Percentiles rank a stretch among this genome's conserved stretches.
phyloP scores from a whole-genome alignment of 1,140 invertebrate genomes.

The Brachionus rotundiformis region DNA sequence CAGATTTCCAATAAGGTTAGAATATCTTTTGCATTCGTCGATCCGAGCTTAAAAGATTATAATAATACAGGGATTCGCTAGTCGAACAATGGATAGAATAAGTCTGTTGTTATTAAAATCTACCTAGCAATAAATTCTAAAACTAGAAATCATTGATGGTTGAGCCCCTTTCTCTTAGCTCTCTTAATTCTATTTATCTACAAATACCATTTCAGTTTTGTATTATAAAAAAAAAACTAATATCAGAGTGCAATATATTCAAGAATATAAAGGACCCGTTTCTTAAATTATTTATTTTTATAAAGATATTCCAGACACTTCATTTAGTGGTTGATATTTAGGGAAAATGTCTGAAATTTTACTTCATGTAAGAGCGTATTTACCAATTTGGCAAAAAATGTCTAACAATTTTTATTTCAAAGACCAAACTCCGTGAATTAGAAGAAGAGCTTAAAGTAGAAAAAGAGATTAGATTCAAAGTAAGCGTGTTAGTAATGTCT shows the following conservation, averaged over 20 bases:
- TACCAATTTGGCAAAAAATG: not conserved
- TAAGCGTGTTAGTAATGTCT: not conserved
- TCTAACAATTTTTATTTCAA: not conserved
- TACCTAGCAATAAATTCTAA: not conserved
- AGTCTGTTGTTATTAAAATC: slow-evolving; percentile 16
- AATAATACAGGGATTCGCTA: slow-evolving; percentile 3
- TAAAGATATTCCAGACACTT: slow-evolving; percentile 50
- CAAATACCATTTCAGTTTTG: not conserved
- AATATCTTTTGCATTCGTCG: not conserved
- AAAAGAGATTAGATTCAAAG: slow-evolving; percentile 35
- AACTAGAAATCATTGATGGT: slow-evolving; percentile 15
- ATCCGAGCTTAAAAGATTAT: slow-evolving; percentile 27
- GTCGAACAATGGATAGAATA: slow-evolving; percentile 22
- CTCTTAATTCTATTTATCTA: slow-evolving; percentile 1
- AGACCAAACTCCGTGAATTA: slow-evolving; percentile 45
- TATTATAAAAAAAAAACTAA: not conserved
- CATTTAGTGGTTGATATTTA: slow-evolving; percentile 36
- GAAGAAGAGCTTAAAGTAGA: slow-evolving; percentile 46
- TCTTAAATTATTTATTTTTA: slow-evolving; percentile 11
- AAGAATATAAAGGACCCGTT: not conserved
- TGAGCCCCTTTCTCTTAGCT: not conserved
- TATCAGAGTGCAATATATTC: slow-evolving; percentile 15
- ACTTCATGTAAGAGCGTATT: slow-evolving; percentile 43
- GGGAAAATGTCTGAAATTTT: slow-evolving; percentile 51
- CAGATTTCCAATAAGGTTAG: slow-evolving; percentile 34